Conservation (phyloP, 1,140 invertebrate genomes). For the Micrasema longulum region DNA sequence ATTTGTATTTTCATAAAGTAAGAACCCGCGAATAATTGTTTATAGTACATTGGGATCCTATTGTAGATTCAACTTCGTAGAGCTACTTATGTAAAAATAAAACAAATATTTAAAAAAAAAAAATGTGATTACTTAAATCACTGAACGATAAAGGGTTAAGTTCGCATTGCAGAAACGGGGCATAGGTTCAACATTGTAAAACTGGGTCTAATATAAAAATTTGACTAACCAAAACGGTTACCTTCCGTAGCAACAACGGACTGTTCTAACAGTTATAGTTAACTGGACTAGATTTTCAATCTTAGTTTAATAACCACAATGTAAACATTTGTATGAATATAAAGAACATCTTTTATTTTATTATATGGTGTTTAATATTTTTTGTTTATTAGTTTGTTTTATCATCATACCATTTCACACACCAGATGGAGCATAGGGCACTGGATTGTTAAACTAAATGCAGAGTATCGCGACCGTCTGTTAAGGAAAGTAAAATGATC, state of each 20-base stretch:
- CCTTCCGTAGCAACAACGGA: constrained; percentile 33
- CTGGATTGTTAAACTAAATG: background rate
- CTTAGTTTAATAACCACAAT: background rate
- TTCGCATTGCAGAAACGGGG: background rate
- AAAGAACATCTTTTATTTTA: background rate
- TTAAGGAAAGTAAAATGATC: background rate
- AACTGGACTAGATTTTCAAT: constrained; percentile 4
- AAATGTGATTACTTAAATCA: no score
- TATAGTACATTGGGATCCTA: no score
- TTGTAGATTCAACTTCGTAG: no score
- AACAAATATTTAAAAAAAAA: no score
- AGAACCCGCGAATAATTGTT: no score
- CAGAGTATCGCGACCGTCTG: background rate
- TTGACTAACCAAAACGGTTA: constrained; percentile 35
- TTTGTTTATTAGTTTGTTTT: background rate
- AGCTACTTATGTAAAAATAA: no score
- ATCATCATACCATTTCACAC: background rate
- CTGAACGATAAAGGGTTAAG: no score
- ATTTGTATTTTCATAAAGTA: no score
- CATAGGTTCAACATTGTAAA: background rate
- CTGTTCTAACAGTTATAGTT: constrained; percentile 8
- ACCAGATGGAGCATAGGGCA: background rate
- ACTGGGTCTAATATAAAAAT: constrained; percentile 18
- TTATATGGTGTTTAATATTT: background rate
- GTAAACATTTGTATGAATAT: background rate